Evolutionary conservation across 1,140 invertebrate species (phyloP).

Genomic region (Bombus confusus): DNA sequence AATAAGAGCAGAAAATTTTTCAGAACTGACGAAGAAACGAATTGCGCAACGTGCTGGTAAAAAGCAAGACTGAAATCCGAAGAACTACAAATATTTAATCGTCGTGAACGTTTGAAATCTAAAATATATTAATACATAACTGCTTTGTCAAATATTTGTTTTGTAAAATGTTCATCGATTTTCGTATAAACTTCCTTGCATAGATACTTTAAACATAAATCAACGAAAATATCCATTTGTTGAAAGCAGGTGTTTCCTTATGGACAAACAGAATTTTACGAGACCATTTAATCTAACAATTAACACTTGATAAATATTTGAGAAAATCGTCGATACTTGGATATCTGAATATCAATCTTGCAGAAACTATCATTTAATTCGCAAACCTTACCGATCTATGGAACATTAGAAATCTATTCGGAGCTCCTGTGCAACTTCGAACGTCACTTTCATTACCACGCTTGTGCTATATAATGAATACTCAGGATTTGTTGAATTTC

Average conservation of each 20-base stretch:
- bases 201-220: too few relatives aligned
- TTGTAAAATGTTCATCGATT: not conserved
- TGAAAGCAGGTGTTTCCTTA: too few relatives aligned
- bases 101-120: too few relatives aligned
- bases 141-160: not conserved
- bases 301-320: not conserved
- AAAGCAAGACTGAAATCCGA: too few relatives aligned
- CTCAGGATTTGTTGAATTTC: slow-evolving; percentile 10
- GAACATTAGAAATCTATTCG: not conserved
- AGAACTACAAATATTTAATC: too few relatives aligned
- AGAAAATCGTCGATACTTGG: not conserved
- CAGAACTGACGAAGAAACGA: too few relatives aligned
- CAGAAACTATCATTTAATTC: not conserved
- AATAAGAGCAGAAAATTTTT: too few relatives aligned
- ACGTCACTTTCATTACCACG: slow-evolving; percentile 2
- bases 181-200: not conserved
- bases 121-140: too few relatives aligned
- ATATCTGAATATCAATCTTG: not conserved
- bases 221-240: too few relatives aligned
- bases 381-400: not conserved
- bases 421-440: not conserved
- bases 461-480: slow-evolving; percentile 1
- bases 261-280: not conserved
- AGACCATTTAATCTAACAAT: not conserved
- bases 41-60: too few relatives aligned